Percentiles rank a stretch among this genome's conserved stretches.
phyloP scores from a whole-genome alignment of 2,888 invertebrate genomes.

The Zeuzera pyrina region DNA sequence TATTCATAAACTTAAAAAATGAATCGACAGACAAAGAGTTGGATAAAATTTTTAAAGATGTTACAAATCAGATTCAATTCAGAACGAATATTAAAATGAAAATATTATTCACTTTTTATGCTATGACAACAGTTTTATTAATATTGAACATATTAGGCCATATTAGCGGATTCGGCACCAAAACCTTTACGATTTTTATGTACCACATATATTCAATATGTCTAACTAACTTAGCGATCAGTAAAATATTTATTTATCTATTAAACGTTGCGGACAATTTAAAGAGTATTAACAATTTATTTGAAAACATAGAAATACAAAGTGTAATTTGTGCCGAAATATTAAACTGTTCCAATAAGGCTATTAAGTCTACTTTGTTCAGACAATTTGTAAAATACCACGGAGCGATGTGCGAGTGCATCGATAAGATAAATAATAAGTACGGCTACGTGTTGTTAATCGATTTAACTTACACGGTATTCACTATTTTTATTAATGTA shows the following conservation, averaged over 20 bases:
- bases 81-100: no score
- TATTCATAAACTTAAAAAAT: no score
- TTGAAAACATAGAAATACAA: background rate
- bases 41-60: no score
- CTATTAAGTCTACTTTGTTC: background rate
- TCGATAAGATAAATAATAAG: background rate
- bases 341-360: background rate
- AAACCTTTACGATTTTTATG: no score
- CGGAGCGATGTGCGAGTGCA: background rate
- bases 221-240: background rate
- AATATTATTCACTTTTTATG: no score
- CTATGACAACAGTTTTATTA: no score
- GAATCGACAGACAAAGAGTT: no score
- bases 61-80: no score
- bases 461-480: background rate
- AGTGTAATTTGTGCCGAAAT: background rate
- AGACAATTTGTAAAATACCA: background rate
- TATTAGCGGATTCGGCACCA: no score
- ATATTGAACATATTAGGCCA: no score
- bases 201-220: background rate
- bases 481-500: background rate
- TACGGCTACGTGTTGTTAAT: background rate
- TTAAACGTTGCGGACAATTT: background rate
- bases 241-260: background rate
- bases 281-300: background rate